phyloP scores from a whole-genome alignment of 2,113 vertebrate genomes.

The Cyprinodon brontotheroides region DNA sequence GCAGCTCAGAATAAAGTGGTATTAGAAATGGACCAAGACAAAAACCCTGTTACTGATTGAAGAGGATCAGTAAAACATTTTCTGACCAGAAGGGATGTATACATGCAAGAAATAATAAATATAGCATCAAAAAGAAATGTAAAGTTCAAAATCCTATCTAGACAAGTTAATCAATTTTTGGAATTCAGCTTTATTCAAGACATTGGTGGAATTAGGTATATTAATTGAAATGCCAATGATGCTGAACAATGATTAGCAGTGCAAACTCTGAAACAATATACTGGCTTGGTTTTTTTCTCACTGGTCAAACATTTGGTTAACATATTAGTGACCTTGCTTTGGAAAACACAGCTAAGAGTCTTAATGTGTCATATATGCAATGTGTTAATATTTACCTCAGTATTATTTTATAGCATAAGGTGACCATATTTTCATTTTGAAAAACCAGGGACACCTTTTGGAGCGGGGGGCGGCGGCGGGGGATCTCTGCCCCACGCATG shows the following conservation, averaged over 20 bases:
- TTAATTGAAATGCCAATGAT: not conserved
- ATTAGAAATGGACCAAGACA: not conserved
- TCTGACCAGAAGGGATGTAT: not conserved
- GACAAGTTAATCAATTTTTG: not conserved
- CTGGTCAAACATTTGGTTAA: conserved; percentile 24
- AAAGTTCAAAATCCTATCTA: not conserved
- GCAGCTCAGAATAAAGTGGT: not conserved
- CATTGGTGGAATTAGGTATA: not conserved
- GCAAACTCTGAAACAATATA: not conserved
- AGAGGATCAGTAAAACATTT: not conserved
- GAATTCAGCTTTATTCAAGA: not conserved
- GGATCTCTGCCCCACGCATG: too few species aligned
- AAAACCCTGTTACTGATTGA: not conserved
- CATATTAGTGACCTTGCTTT: conserved; percentile 29
- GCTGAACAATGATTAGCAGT: not conserved
- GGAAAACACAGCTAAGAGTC: conserved; percentile 13
- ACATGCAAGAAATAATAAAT: not conserved
- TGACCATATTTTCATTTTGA: too few species aligned
- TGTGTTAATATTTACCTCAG: conserved; percentile 53
- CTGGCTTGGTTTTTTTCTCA: not conserved
- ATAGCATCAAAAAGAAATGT: not conserved
- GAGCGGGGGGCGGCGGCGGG: too few species aligned
- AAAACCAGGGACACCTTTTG: too few species aligned
- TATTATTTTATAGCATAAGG: too few species aligned
- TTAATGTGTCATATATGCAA: conserved; percentile 17